Evolutionary conservation across 2,888 invertebrate species (phyloP), one percentile per base, ranked within the genome.

Genomic region (Deilephila elpenor): DNA sequence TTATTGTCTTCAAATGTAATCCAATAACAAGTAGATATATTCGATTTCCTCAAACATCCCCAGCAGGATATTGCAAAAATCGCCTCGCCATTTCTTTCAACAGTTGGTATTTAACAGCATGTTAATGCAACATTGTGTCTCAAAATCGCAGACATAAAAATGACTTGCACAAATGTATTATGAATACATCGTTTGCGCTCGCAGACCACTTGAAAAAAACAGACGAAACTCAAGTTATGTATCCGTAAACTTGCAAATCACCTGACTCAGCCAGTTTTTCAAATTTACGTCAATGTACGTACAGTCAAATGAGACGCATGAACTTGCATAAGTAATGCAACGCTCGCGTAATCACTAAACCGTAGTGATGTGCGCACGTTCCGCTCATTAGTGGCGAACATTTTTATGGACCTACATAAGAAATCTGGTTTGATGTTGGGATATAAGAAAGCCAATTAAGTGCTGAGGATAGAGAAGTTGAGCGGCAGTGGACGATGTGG

Each of bases 241-340:
- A 25, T 67, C 51, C 17, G 67, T 51, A 67, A 67, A 67, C 25
- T 67, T 67, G 67, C 67, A 67, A 67, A 67, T 67, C 67, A 67
- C 37, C 62, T 67, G 64, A 64, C 64, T 61, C 61, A 29, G 25
- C 25, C 67, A 51, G 67, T 70, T 60, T 73, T 70, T 70, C 70
- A 73, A 73, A 67, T 70, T 51, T 73, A 59, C 70, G 71, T 73
- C 71, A 53, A 62, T 61, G 56, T 91, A 91, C 91, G 91, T 89
- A 90, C 86, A 89, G 85, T 87, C 91, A 92, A 93, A 93, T 92
- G 93, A 93, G 91, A 89, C 83, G 88, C 90, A 90, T 90, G 91
- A 85, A 85, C 86, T 86, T 87, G 93, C 93, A 93, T 93, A 92
- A 91, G 86, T 90, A 88, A 93, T 93, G 91, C 88, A 88, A 83